A percentile compares a stretch with the other conserved stretches of the same genome.
These are phyloP conservation scores for Taenioides sp. DNA, from an alignment of 2,797 vertebrate genomes.

Conservation along the genomic window DNA sequence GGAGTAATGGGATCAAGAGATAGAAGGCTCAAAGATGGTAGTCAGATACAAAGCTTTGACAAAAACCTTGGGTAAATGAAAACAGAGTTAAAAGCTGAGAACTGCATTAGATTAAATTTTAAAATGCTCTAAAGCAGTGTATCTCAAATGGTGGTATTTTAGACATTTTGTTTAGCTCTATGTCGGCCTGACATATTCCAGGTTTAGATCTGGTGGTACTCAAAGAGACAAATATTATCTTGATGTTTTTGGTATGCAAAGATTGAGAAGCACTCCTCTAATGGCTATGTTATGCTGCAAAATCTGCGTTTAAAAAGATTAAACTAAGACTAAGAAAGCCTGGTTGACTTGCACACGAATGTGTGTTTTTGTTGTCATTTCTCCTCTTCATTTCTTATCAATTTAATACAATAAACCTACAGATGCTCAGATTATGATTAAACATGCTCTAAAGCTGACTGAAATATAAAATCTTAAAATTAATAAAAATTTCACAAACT, in stretches of 20 bases:
- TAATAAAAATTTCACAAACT: not conserved
- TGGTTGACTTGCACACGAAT: not conserved
- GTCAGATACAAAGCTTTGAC: not conserved
- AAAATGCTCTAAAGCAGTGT: not conserved
- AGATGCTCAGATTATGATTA: not conserved
- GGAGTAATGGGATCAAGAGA: conserved; percentile 17
- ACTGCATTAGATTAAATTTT: not conserved
- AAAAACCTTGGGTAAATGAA: conserved; percentile 7
- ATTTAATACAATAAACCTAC: not conserved
- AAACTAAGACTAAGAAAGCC: not conserved
- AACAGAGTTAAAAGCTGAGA: not conserved
- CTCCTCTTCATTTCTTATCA: not conserved
- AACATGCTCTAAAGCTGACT: not conserved
- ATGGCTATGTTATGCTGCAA: not conserved
- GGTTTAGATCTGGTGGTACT: too few relatives aligned
- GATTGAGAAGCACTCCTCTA: not conserved
- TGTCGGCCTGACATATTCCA: too few relatives aligned
- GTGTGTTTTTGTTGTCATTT: not conserved
- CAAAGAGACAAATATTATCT: too few relatives aligned
- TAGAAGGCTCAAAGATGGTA: not conserved
- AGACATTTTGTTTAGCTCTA: too few relatives aligned
- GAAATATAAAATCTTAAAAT: not conserved
- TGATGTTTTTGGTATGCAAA: not conserved
- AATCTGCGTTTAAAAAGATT: not conserved
- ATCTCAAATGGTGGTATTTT: too few relatives aligned